Conservation (phyloP, 2,888 invertebrate genomes). For the Neoascia interrupta region DNA sequence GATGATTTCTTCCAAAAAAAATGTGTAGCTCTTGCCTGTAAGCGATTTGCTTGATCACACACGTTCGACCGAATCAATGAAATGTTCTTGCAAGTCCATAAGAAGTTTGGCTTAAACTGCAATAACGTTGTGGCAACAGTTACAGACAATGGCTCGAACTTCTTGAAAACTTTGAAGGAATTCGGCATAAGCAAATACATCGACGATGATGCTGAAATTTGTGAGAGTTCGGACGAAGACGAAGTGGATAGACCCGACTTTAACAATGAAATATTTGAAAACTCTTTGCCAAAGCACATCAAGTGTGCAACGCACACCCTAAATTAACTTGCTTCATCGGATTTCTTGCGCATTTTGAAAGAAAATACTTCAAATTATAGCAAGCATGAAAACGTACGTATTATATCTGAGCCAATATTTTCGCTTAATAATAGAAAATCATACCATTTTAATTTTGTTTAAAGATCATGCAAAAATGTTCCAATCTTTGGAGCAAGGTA, state of each 20-base stretch:
- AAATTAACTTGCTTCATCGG: background rate
- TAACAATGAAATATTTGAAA: too few species aligned
- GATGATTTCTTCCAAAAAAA: conserved; percentile 11
- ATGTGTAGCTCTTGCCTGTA: conserved; percentile 26
- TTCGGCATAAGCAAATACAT: too few species aligned
- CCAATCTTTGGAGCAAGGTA: conserved; percentile 29
- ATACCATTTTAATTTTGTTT: too few species aligned
- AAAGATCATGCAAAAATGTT: conserved; percentile 20
- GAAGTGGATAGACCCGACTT: too few species aligned
- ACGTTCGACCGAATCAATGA: background rate
- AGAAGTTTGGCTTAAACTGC: too few species aligned
- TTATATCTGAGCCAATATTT: background rate
- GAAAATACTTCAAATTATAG: background rate
- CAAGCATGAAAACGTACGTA: background rate
- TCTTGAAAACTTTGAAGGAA: background rate
- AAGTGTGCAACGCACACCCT: background rate
- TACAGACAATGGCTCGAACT: background rate
- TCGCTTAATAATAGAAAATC: too few species aligned
- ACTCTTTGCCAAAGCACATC: background rate
- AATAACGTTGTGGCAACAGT: too few species aligned
- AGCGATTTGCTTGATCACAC: conserved; percentile 24
- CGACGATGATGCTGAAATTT: too few species aligned
- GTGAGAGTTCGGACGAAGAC: too few species aligned
- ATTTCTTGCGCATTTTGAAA: background rate
- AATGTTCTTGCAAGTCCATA: too few species aligned